Percentiles rank a stretch among this genome's conserved stretches.
phyloP scores from a whole-genome alignment of 2,113 vertebrate species.

The Takifugu flavidus region DNA sequence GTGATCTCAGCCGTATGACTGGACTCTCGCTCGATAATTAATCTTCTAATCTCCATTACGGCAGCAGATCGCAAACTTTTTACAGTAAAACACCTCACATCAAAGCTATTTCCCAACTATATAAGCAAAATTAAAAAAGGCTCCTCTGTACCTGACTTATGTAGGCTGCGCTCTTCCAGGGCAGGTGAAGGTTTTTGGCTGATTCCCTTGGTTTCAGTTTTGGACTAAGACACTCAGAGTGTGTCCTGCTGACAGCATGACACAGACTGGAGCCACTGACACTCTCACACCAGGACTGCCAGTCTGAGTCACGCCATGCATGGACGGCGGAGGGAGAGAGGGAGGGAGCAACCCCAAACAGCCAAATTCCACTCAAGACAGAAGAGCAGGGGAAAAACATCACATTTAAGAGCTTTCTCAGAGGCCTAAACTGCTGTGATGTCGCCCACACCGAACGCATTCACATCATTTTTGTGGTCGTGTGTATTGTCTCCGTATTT shows the following conservation, averaged over 20 bases:
- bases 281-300: slow-evolving; percentile 48
- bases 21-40: background rate
- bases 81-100: background rate
- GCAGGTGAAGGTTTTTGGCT: slow-evolving; percentile 1
- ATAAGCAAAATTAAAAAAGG: too few relatives aligned
- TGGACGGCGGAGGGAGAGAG: slow-evolving; percentile 26
- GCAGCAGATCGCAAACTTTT: background rate
- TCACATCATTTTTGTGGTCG: slow-evolving; percentile 33
- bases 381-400: slow-evolving; percentile 25
- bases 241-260: slow-evolving; percentile 38
- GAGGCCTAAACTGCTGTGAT: slow-evolving; percentile 33
- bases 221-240: slow-evolving; percentile 16
- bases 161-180: slow-evolving; percentile 2
- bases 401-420: slow-evolving; percentile 41
- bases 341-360: slow-evolving; percentile 46
- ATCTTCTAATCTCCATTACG: background rate
- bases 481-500: slow-evolving; percentile 18
- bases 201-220: slow-evolving; percentile 14
- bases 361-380: slow-evolving; percentile 67
- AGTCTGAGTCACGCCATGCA: slow-evolving; percentile 55
- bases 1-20: slow-evolving; percentile 7
- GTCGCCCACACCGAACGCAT: slow-evolving; percentile 24
- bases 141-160: too few relatives aligned
- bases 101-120: too few relatives aligned
- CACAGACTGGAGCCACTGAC: slow-evolving; percentile 46